phyloP scores from a whole-genome alignment of 2,888 invertebrate species.

The Peribatodes rhomboidaria region DNA sequence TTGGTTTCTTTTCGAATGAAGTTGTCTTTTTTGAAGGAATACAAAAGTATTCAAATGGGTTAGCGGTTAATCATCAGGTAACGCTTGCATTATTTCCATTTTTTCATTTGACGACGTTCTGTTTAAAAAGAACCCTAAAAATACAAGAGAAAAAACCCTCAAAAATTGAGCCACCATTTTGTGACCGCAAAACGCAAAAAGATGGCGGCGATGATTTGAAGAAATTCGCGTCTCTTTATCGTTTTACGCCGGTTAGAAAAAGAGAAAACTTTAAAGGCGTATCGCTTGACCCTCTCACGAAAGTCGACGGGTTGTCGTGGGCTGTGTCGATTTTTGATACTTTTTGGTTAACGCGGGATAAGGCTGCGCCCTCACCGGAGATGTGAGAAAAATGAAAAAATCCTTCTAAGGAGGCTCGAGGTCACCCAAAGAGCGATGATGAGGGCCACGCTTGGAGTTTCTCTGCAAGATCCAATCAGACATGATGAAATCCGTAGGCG shows the following conservation, averaged over 20 bases:
- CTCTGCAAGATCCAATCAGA: too few species aligned
- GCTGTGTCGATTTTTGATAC: constrained; percentile 51
- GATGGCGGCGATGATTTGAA: constrained; percentile 53
- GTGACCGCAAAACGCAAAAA: constrained; percentile 43
- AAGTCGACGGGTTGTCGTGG: constrained; percentile 52
- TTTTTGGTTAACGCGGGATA: constrained; percentile 46
- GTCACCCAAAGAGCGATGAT: too few species aligned
- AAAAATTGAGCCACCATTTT: constrained; percentile 53
- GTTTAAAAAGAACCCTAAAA: too few species aligned
- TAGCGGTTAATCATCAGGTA: too few species aligned
- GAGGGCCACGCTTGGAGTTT: too few species aligned
- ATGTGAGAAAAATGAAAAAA: too few species aligned
- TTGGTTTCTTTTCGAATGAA: constrained; percentile 34
- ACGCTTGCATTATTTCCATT: too few species aligned
- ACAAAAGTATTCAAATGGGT: neutral
- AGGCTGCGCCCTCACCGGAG: too few species aligned
- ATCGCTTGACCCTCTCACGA: constrained; percentile 65
- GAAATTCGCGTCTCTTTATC: constrained; percentile 56
- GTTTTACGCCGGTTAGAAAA: constrained; percentile 51
- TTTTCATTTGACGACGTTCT: too few species aligned
- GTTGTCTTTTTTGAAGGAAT: constrained; percentile 32
- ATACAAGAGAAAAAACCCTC: too few species aligned
- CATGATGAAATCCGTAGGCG: too few species aligned
- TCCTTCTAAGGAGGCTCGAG: too few species aligned
- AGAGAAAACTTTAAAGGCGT: constrained; percentile 58